Evolutionary conservation across 2,113 vertebrate species (phyloP).

Genomic region (Todiramphus saurophagus): DNA sequence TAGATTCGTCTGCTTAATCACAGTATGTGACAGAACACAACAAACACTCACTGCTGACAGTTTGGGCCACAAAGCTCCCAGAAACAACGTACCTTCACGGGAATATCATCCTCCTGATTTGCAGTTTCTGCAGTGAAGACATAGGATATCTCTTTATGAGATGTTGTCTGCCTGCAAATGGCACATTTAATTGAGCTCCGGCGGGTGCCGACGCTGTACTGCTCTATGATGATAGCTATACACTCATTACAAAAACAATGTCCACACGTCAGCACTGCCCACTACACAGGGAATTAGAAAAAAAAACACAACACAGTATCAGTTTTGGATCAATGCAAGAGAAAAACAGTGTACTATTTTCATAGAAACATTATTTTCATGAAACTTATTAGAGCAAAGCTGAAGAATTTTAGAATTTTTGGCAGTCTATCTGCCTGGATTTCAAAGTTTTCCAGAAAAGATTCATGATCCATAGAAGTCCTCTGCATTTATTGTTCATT

Average conservation of each 20-base stretch:
- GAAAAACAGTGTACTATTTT: not conserved
- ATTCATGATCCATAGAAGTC: not conserved
- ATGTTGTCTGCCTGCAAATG: constrained; percentile 95
- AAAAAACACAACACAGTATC: not conserved
- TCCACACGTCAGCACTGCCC: constrained; percentile 95
- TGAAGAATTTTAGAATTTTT: not conserved
- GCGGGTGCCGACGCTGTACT: constrained; percentile 91
- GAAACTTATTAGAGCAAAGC: not conserved
- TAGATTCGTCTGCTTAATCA: not conserved
- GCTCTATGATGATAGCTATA: constrained; percentile 92
- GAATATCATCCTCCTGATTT: constrained; percentile 89
- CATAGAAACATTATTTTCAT: not conserved
- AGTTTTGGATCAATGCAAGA: not conserved
- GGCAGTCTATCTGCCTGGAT: not conserved
- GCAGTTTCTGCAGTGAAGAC: constrained; percentile 91
- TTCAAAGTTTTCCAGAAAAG: not conserved
- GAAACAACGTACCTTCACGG: constrained; percentile 83
- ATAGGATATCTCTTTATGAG: constrained; percentile 94
- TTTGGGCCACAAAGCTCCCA: not conserved
- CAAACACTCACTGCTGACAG: not conserved
- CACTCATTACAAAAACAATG: constrained; percentile 99
- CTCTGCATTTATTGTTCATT: not conserved
- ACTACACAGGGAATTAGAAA: constrained; percentile 73
- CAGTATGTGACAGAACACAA: not conserved
- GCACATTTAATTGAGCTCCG: constrained; percentile 93